Conservation (phyloP, 2,888 invertebrate species). For the Serripes groenlandicus region DNA sequence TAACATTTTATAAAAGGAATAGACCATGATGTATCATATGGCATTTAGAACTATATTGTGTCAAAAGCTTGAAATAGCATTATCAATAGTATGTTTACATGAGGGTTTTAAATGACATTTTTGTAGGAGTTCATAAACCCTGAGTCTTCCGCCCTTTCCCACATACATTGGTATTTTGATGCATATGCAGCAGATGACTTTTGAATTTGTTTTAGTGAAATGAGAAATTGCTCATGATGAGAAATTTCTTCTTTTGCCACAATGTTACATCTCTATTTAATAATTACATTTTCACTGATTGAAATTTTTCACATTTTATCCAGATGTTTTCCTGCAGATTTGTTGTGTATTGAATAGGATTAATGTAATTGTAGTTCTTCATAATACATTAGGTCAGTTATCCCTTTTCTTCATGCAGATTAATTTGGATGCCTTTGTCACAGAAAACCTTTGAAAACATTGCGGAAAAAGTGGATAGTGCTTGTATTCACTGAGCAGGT, state of each 20-base stretch:
- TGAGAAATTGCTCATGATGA: background rate
- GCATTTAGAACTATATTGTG: background rate
- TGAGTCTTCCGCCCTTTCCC: background rate
- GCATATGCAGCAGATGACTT: background rate
- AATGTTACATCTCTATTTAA: background rate
- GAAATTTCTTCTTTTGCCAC: background rate
- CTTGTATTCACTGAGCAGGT: too few relatives aligned
- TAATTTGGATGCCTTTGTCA: too few relatives aligned
- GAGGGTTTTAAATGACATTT: constrained; percentile 13
- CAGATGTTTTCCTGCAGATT: too few relatives aligned
- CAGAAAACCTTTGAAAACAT: too few relatives aligned
- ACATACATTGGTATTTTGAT: background rate
- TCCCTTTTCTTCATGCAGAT: too few relatives aligned
- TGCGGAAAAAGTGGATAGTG: too few relatives aligned
- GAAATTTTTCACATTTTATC: too few relatives aligned
- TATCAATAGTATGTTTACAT: constrained; percentile 16
- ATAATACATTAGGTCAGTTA: too few relatives aligned
- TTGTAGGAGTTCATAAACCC: background rate
- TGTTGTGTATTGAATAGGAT: too few relatives aligned
- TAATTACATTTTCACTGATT: too few relatives aligned
- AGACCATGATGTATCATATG: background rate
- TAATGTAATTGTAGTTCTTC: too few relatives aligned
- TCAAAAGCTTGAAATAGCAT: constrained; percentile 1
- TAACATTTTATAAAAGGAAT: background rate
- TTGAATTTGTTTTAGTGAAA: background rate